Conservation (phyloP, 2,797 vertebrate species). For the Eremophila alpestris region DNA sequence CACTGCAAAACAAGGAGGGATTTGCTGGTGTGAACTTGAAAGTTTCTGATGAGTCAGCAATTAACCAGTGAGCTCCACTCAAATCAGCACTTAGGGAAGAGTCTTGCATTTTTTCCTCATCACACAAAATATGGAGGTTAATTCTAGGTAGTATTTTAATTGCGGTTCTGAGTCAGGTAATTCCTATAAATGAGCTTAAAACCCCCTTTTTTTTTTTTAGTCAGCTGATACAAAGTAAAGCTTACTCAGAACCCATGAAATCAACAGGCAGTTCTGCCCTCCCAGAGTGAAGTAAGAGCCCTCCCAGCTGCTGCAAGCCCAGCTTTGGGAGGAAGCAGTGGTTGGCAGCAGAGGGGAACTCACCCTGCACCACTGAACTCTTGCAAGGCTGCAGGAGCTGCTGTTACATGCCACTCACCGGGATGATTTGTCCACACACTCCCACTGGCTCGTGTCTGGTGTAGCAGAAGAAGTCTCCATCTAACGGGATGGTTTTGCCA, state of each 20-base stretch:
- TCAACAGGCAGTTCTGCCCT: background rate
- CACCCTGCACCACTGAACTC: background rate
- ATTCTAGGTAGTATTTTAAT: background rate
- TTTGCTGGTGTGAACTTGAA: background rate
- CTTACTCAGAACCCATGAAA: background rate
- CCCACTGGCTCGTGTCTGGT: conserved; percentile 93
- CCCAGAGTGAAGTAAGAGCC: background rate
- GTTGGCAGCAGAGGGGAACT: background rate
- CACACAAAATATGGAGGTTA: background rate
- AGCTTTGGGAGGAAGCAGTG: background rate
- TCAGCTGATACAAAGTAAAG: background rate
- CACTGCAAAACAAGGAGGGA: conserved; percentile 79
- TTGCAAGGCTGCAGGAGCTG: background rate
- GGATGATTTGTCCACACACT: conserved; percentile 96
- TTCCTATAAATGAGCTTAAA: background rate
- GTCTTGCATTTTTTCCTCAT: background rate
- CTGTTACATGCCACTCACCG: conserved; percentile 77
- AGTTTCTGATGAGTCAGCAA: background rate
- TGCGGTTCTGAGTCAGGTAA: background rate
- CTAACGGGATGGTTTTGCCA: conserved; percentile 93
- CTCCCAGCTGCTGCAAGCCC: background rate
- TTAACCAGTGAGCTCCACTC: background rate
- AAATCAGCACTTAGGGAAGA: background rate
- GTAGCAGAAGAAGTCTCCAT: conserved; percentile 94
- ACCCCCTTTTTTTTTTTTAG: background rate